Base-by-base conservation (phyloP, 92 coral and sea anemone species). In the Galaxea fascicularis region DNA sequence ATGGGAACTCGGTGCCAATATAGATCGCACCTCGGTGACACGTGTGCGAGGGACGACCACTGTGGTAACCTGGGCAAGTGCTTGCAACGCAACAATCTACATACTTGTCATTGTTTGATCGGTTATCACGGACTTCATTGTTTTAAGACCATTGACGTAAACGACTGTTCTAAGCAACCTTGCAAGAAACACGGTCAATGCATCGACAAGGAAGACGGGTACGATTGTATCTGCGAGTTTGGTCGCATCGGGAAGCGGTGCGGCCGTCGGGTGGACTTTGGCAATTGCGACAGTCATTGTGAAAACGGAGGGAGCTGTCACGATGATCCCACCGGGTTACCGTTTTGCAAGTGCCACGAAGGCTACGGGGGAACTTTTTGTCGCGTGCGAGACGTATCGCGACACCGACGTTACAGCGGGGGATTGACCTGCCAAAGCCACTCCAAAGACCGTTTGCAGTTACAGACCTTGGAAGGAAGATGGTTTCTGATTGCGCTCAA, bases 361-460 rank as follows among this genome's bases (percentile, higher is more conserved):
- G 81, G 81, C 8, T 76, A 76, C 30, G 81, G 81, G 3, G 81
- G 81, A 1, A 31, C 8, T 16, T 58, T 13, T 39, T 76, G 81
- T 53, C 9, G 29, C 25, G 81, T 76, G 0, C 51, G 53, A 30
- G 81, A 76, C 65, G 81, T 76, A 6, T 56, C 81, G 13, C 12
- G n/a, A 8, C 27, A 31, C 7, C 15, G 81, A 21, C 66, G 26
- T 20, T 76, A 76, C 29, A 16, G 22, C 12, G 81, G 80, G 17
- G 79, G 58, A 0, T 1, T 9, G 45, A 51, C 10, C 24, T 75
- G 80, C 66, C 65, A 58, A 3, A 2, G 17, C 4, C 47, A 12
- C 12, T 3, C 14, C 30, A 54, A 28, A 17, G 12, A 13, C 22
- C 10, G 11, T 10, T 2, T 58, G 1, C 13, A 8, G 41, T 58